Percentiles rank a stretch among this genome's conserved stretches.
These are phyloP conservation scores for Drosophila ficusphila DNA, from an alignment of 1,140 invertebrate species.

Conservation along the genomic window DNA sequence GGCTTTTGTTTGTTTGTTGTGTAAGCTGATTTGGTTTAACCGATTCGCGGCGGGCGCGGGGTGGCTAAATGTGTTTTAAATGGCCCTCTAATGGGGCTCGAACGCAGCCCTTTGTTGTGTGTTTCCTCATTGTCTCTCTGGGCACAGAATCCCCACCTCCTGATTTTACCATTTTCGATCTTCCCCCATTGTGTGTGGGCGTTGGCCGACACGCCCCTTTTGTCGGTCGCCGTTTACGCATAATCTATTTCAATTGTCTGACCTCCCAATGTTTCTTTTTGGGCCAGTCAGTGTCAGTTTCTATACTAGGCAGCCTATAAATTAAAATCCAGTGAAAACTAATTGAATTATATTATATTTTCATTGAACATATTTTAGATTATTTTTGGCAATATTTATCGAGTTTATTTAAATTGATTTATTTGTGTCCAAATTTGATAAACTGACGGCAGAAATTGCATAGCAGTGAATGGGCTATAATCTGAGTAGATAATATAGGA, in stretches of 20 bases:
- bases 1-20: constrained; percentile 40
- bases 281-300: not conserved
- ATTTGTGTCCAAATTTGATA: constrained; percentile 3
- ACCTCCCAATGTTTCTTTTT: constrained; percentile 2
- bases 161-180: not conserved
- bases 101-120: constrained; percentile 34
- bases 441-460: not conserved
- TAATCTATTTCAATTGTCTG: constrained; percentile 34
- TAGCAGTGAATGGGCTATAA: not conserved
- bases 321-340: constrained; percentile 2
- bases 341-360: constrained; percentile 15
- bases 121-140: constrained; percentile 37
- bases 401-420: not conserved
- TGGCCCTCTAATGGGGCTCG: constrained; percentile 49
- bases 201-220: constrained; percentile 31
- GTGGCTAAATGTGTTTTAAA: constrained; percentile 49
- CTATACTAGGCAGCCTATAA: not conserved
- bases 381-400: not conserved
- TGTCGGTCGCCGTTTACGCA: constrained; percentile 13
- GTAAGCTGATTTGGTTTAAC: constrained; percentile 44
- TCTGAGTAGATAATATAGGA: no score
- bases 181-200: constrained; percentile 10
- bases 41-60: constrained; percentile 1
- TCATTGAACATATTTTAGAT: not conserved
- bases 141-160: constrained; percentile 2